Percentiles rank a stretch among this genome's conserved stretches.
Evolutionary conservation across 2,888 invertebrate genomes (phyloP).

Genomic region (Epinotia brunnichana): DNA sequence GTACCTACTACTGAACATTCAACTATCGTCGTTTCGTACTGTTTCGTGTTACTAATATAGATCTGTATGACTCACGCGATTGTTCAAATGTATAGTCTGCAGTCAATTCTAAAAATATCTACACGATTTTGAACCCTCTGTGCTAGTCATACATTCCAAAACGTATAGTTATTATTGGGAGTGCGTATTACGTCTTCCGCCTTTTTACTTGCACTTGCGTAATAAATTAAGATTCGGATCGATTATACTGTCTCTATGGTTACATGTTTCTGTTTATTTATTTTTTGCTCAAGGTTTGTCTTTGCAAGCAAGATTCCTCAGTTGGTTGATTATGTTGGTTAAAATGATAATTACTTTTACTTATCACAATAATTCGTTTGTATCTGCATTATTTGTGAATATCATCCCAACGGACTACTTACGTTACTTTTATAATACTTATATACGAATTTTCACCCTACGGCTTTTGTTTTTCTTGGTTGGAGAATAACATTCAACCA

Average conservation of each 20-base stretch:
- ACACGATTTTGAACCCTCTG: constrained; percentile 1
- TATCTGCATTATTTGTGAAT: no score
- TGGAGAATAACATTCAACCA: not conserved
- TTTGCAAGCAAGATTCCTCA: not conserved
- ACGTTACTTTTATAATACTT: no score
- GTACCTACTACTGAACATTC: constrained; percentile 18
- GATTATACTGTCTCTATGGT: constrained; percentile 29
- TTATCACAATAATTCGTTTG: no score
- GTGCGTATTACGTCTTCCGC: constrained; percentile 43
- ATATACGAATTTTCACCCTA: not conserved
- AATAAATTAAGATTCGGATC: constrained; percentile 29
- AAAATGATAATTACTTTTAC: no score
- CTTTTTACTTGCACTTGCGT: constrained; percentile 47
- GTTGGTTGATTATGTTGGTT: no score
- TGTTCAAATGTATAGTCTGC: constrained; percentile 51
- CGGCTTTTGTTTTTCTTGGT: not conserved
- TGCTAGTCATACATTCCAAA: not conserved
- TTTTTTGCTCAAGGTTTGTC: not conserved
- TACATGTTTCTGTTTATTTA: constrained; percentile 4
- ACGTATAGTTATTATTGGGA: not conserved
- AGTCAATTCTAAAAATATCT: not conserved
- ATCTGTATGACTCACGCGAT: constrained; percentile 54
- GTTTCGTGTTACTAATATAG: constrained; percentile 50
- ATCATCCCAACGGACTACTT: no score
- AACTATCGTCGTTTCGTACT: constrained; percentile 15